These are phyloP conservation scores for Gavia stellata DNA, from an alignment of 2,113 vertebrate species.

Conservation along the genomic window DNA sequence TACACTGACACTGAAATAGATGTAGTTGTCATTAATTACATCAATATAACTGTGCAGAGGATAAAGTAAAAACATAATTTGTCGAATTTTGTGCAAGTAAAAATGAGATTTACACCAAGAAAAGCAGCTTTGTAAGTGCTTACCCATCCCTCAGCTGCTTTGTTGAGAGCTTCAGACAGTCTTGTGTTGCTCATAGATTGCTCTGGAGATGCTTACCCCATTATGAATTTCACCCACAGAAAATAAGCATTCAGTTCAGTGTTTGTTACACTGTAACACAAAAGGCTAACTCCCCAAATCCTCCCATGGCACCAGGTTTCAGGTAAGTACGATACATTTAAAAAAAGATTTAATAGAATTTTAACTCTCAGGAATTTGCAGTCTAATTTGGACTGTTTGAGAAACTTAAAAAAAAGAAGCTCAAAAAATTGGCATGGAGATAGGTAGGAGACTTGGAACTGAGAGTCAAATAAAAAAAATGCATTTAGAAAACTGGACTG, in stretches of 20 bases:
- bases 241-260: not conserved
- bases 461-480: not conserved
- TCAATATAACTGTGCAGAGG: not conserved
- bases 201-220: not conserved
- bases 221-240: not conserved
- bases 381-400: not conserved
- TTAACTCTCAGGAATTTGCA: not conserved
- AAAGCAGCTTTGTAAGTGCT: not conserved
- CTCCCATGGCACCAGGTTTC: not conserved
- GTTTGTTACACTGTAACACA: not conserved
- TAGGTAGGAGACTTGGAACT: not conserved
- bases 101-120: not conserved
- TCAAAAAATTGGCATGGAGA: not conserved
- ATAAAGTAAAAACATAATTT: not conserved
- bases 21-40: not conserved
- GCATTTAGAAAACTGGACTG: not conserved
- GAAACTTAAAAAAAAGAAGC: not conserved
- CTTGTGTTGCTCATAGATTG: not conserved
- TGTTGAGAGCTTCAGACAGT: not conserved
- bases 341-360: not conserved
- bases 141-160: not conserved
- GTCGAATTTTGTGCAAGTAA: not conserved
- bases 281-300: not conserved
- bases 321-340: not conserved
- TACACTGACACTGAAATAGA: not conserved